A percentile compares a stretch with the other conserved stretches of the same genome.
phyloP scores from a whole-genome alignment of 2,888 invertebrate species.

The Mystacides longicornis region DNA sequence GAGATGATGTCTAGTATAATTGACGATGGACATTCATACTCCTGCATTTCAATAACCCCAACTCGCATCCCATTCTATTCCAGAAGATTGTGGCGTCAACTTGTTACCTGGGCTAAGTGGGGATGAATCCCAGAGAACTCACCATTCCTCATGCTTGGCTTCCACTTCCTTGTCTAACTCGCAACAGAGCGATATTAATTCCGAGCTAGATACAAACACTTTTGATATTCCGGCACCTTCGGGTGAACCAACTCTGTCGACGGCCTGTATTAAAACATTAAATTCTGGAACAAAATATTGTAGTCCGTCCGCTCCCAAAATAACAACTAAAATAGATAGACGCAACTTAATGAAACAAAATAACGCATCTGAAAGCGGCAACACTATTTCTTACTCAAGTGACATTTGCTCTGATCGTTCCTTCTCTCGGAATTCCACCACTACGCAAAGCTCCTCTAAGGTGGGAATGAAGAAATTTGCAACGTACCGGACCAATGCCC shows the following conservation, averaged over 20 bases:
- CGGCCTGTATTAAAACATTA: neutral
- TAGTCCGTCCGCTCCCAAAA: neutral
- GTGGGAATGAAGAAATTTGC: neutral
- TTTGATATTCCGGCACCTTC: too few species aligned
- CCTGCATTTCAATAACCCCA: too few species aligned
- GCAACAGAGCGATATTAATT: neutral
- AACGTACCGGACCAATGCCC: constrained; percentile 36
- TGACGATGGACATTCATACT: too few species aligned
- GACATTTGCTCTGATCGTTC: neutral
- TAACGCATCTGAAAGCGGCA: neutral
- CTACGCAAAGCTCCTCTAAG: neutral
- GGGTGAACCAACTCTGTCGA: too few species aligned
- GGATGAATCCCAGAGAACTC: too few species aligned
- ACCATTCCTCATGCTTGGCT: neutral
- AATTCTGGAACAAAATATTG: neutral
- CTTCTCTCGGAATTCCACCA: neutral
- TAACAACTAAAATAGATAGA: neutral
- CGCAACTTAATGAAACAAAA: neutral
- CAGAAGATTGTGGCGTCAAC: too few species aligned
- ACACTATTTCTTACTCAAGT: neutral
- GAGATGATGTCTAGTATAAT: too few species aligned
- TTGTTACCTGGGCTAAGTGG: too few species aligned
- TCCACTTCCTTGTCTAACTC: neutral
- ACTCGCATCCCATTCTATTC: too few species aligned
- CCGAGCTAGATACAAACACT: too few species aligned